A percentile compares a stretch with the other conserved stretches of the same genome.
phyloP scores from a whole-genome alignment of 2,113 vertebrate genomes.

The Coptodon rendalli region DNA sequence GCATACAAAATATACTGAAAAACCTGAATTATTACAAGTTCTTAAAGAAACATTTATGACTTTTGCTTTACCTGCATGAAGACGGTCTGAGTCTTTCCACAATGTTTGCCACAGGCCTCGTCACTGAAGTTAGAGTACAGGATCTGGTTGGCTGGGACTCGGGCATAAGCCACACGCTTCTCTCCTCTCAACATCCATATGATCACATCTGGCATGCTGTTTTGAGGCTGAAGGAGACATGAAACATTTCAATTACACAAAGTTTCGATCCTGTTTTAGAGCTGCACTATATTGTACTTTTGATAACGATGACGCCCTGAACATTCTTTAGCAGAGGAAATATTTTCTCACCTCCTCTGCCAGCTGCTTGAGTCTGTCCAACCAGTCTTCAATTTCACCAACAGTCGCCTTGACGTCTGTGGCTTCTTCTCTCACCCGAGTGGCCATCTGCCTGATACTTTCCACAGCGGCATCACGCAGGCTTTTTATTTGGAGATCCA shows the following conservation, averaged over 20 bases:
- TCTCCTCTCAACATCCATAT: constrained; percentile 97
- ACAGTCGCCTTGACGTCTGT: constrained; percentile 79
- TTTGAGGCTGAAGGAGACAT: constrained; percentile 80
- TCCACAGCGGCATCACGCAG: constrained; percentile 73
- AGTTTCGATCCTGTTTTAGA: neutral
- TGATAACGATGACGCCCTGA: too few species aligned
- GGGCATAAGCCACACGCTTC: constrained; percentile 85
- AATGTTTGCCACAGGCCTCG: constrained; percentile 83
- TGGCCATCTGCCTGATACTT: constrained; percentile 77
- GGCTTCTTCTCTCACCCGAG: constrained; percentile 76
- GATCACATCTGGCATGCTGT: constrained; percentile 94
- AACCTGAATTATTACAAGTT: neutral
- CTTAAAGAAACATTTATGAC: neutral
- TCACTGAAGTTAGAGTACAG: constrained; percentile 82
- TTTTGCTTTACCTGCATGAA: constrained; percentile 82
- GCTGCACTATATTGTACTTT: neutral
- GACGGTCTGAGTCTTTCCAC: constrained; percentile 87
- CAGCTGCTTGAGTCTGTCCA: constrained; percentile 83
- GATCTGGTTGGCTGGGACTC: constrained; percentile 85
- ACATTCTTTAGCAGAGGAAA: neutral
- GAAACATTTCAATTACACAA: neutral
- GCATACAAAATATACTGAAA: neutral
- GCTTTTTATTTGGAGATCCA: constrained; percentile 87
- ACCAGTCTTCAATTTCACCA: constrained; percentile 88
- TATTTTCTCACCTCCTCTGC: constrained; percentile 80